phyloP scores from a whole-genome alignment of 2,113 vertebrate species.

The Tapirus terrestris region DNA sequence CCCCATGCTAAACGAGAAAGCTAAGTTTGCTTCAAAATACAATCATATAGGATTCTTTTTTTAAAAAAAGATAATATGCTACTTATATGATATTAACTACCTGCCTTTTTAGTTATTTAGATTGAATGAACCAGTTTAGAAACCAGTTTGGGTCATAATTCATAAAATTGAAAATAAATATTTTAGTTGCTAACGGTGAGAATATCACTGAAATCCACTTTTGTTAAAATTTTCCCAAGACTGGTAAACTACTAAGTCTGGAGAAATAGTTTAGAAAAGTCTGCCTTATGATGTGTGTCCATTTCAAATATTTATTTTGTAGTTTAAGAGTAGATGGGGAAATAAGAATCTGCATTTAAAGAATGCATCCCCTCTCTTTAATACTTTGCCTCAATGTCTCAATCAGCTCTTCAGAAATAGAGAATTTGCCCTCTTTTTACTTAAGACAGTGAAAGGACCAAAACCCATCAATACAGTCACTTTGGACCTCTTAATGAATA shows the following conservation, averaged over 20 bases:
- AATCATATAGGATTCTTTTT: neutral
- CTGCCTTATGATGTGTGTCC: neutral
- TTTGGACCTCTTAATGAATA: neutral
- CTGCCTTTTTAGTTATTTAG: neutral
- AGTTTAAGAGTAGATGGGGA: neutral
- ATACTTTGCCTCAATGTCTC: neutral
- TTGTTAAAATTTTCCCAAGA: neutral
- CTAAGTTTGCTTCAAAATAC: neutral
- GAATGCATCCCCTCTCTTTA: neutral
- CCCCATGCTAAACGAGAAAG: neutral
- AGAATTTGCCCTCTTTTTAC: neutral
- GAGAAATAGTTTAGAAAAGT: neutral
- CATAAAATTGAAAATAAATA: neutral
- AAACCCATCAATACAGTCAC: neutral
- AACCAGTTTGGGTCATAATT: neutral
- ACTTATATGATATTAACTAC: neutral
- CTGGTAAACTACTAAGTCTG: neutral
- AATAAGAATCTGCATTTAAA: neutral
- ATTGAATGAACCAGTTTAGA: neutral
- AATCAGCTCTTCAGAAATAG: neutral
- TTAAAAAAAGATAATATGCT: neutral
- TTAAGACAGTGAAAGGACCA: neutral
- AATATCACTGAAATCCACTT: neutral
- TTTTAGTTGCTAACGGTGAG: neutral
- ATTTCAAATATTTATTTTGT: neutral